Evolutionary conservation across 1,140 invertebrate genomes (phyloP), one percentile per base, ranked within the genome.

Genomic region (Solenopsis invicta): DNA sequence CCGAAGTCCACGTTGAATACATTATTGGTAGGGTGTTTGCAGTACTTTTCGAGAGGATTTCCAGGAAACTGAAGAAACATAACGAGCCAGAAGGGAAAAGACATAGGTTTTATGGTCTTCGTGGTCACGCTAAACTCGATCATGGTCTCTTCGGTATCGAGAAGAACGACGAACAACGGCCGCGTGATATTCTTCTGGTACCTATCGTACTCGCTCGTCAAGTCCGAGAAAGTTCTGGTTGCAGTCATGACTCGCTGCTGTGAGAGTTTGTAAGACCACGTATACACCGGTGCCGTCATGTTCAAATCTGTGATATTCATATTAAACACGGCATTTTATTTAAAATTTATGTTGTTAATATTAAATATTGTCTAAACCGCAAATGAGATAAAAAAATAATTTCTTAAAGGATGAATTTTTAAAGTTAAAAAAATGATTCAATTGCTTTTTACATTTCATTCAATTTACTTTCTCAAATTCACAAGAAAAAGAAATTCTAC

Each of bases 121-220:
- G 85, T 90, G 8, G 16, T 67, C 37, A 41, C 50, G 1, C 18
- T 24, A 37, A 93, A 93, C 52, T 91, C 67, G 1, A 24, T 37
- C 16, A 91, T 54, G 16, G 59, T 88, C 6, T 75, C 69, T 10
- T 50, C 34, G 0, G 86, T 64, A 0, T 59, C 29, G 5, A 93
- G 62, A n/a, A 92, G n/a, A 21, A 92, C 88, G 3, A 92, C 90
- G 64, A 85, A 90, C 16, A 93, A 67, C 0, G 91, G 91, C 6
- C 88, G 81, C 12, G 48, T 45, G 8, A 86, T 52, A 8, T 18
- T 54, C 0, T 41, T 41, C 10, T 62, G 18, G 16, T 89, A 85
- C 16, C 52, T 50, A 6, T 45, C 85, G 6, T 66, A 71, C 24
- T 88, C 76, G 0, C 67, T 85, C 4, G 41, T n/a, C 10, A 91